These are phyloP conservation scores for Atta texana DNA, from an alignment of 1,140 invertebrate genomes.

Conservation along the genomic window DNA sequence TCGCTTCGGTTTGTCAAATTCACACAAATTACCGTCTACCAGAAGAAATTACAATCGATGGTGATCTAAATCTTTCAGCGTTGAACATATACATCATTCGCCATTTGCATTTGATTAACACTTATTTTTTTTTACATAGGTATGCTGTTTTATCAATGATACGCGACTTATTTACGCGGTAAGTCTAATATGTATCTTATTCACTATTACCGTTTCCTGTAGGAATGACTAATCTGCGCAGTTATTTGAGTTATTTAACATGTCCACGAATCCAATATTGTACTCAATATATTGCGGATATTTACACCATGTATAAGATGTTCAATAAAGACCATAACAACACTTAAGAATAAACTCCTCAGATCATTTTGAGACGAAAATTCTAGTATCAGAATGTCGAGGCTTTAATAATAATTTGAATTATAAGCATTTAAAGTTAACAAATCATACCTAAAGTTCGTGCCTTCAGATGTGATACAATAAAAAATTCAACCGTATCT, in stretches of 20 bases:
- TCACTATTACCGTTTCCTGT: neutral
- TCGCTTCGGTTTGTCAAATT: conserved; percentile 71
- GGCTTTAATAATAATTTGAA: no score
- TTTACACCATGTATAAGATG: neutral
- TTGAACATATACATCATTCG: conserved; percentile 66
- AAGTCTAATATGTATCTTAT: neutral
- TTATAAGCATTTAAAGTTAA: no score
- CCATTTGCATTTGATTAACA: conserved; percentile 77
- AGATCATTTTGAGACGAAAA: no score
- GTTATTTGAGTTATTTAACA: neutral
- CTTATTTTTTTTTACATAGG: conserved; percentile 50
- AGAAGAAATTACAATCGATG: conserved; percentile 64
- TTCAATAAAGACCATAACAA: no score
- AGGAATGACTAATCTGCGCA: neutral
- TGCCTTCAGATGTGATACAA: no score
- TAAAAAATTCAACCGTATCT: no score
- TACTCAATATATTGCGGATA: no score
- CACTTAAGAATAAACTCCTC: no score
- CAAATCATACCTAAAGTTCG: no score
- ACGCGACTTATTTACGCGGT: conserved; percentile 47
- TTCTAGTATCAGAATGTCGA: no score
- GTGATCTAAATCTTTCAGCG: conserved; percentile 83
- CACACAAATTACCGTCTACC: conserved; percentile 73
- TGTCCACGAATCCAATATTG: neutral
- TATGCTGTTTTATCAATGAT: conserved; percentile 61